Conservation (phyloP, 2,888 invertebrate genomes). For the Sphecodes monilicornis region DNA sequence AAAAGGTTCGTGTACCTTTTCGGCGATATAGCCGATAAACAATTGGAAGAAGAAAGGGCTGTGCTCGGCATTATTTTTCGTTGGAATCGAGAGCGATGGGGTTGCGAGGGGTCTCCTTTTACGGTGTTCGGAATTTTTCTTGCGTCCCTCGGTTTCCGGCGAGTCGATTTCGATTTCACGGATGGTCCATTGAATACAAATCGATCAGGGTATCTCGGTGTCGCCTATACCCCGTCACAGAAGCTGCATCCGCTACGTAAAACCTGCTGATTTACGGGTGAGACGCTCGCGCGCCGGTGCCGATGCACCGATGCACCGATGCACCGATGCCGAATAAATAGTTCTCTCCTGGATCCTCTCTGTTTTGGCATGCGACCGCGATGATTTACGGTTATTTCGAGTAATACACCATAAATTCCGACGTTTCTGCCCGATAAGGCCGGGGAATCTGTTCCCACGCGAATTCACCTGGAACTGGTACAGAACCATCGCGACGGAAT, state of each 20-base stretch:
- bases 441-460: not conserved
- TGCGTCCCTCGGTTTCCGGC: not conserved
- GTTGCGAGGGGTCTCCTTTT: slow-evolving; percentile 38
- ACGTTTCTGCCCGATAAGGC: slow-evolving; percentile 22
- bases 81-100: not conserved
- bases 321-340: slow-evolving; percentile 36
- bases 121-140: slow-evolving; percentile 56
- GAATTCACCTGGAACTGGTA: not conserved
- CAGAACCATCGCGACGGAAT: not conserved
- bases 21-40: not conserved
- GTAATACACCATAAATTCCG: slow-evolving; percentile 48
- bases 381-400: slow-evolving; percentile 56
- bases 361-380: slow-evolving; percentile 12
- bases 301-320: not conserved
- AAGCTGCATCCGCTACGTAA: slow-evolving; percentile 28
- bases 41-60: not conserved
- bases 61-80: not conserved
- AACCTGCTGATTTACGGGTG: slow-evolving; percentile 61
- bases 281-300: not conserved
- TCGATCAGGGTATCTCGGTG: slow-evolving; percentile 52
- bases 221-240: slow-evolving; percentile 37
- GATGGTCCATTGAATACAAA: slow-evolving; percentile 51
- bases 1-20: not conserved
- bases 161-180: slow-evolving; percentile 42
- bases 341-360: slow-evolving; percentile 14